Conservation (phyloP, 2,113 vertebrate species). For the Platysternon megacephalum region DNA sequence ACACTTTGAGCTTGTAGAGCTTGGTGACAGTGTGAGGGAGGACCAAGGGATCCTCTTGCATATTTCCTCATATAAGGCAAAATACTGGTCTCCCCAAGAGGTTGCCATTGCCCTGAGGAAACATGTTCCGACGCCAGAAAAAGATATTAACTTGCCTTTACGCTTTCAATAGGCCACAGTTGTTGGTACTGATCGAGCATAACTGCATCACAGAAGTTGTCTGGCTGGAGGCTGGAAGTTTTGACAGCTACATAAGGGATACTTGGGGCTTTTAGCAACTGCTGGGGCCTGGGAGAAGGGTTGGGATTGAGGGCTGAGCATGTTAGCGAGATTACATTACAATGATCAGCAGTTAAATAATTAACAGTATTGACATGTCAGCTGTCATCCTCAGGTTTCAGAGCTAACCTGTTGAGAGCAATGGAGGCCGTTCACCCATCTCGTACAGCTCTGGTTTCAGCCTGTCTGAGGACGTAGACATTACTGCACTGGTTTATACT, state of each 20-base stretch:
- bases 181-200: slow-evolving; percentile 24
- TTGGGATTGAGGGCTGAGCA: neutral
- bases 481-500: neutral
- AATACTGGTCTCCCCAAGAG: slow-evolving; percentile 1
- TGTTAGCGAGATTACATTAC: fast-evolving
- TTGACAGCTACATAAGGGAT: neutral
- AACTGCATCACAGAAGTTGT: neutral
- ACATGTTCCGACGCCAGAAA: slow-evolving; percentile 5
- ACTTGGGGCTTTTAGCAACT: neutral
- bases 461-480: neutral
- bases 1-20: neutral
- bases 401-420: neutral
- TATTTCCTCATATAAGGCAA: neutral
- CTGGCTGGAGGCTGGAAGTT: neutral
- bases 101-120: neutral
- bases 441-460: neutral
- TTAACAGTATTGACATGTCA: neutral
- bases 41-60: neutral
- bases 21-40: neutral
- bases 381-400: neutral
- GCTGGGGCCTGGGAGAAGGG: neutral
- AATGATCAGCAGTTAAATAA: neutral
- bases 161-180: neutral
- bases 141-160: neutral
- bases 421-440: neutral